A percentile compares a stretch with the other conserved stretches of the same genome.
phyloP scores from a whole-genome alignment of 2,797 vertebrate genomes.

The Halcyon leucocephala region DNA sequence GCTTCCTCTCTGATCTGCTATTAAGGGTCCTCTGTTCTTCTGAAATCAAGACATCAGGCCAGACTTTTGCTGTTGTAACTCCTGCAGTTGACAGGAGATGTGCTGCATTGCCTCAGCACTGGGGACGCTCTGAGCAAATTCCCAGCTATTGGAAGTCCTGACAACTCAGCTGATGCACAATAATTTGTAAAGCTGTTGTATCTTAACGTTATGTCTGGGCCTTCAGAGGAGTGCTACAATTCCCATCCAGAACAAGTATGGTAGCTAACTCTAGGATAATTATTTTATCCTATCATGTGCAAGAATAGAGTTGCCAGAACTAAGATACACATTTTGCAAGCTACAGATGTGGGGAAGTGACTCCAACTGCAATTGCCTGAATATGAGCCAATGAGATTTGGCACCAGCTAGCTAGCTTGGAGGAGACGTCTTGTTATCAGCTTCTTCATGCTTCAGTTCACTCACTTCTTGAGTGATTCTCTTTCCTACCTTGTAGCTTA shows the following conservation, averaged over 20 bases:
- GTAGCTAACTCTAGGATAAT: neutral
- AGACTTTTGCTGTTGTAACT: neutral
- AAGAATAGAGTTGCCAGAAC: neutral
- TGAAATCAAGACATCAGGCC: neutral
- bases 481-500: neutral
- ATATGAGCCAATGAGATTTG: neutral
- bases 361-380: neutral
- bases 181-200: neutral
- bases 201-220: neutral
- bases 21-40: neutral
- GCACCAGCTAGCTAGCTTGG: neutral
- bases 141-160: neutral
- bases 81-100: neutral
- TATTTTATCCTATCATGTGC: neutral
- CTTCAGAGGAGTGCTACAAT: neutral
- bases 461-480: neutral
- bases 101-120: neutral
- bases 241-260: neutral
- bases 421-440: constrained; percentile 27
- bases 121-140: neutral
- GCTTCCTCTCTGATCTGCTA: neutral
- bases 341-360: neutral
- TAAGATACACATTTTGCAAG: constrained; percentile 9
- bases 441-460: neutral
- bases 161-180: neutral